Evolutionary conservation across 2,888 invertebrate species (phyloP), one percentile per base, ranked within the genome.

Genomic region (Spodoptera exigua): DNA sequence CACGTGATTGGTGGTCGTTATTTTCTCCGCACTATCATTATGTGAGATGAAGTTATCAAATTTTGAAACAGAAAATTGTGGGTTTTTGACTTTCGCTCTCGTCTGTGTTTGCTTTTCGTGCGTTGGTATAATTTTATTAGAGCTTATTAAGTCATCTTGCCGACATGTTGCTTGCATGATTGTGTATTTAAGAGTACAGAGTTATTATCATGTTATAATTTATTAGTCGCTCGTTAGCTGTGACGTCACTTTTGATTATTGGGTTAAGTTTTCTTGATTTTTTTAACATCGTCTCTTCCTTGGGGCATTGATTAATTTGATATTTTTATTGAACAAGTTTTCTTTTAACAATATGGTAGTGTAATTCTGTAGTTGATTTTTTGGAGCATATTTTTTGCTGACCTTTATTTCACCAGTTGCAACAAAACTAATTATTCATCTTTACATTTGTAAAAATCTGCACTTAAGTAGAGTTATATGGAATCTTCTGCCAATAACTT

Each of bases 11-110:
- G 87, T 84, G 83, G 86, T 81, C 85, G 79, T 80, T 80, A 86
- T 87, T 86, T 83, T 69, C 77, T 74, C 72, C 69, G 75, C 82
- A 79, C 87, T 88, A 84, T 92, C 78, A 92, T 93, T 93, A 93
- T 63, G 67, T 61, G 81, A 85, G 89, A 93, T 92, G 89, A 89
- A 93, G 93, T 89, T 89, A 92, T 93, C 89, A 90, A 88, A 86
- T 83, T 86, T 80, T 82, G 83, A 83, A 86, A 86, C 80, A 80
- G 81, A 78, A 91, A 92, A 91, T 91, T 90, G 85, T 76, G 65
- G 87, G 70, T 79, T 78, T 78, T 70, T 62, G 60, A 82, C 84
- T 88, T 84, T 89, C 86, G 83, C 85, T 88, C 84, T 87, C 84
- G 74, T 41, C 71, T 59, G 70, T 92, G 87, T 92, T 92, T 91